Evolutionary conservation across 23 tunicate species (phyloP), one percentile per base, ranked within the genome.

Genomic region (Halocynthia roretzi): DNA sequence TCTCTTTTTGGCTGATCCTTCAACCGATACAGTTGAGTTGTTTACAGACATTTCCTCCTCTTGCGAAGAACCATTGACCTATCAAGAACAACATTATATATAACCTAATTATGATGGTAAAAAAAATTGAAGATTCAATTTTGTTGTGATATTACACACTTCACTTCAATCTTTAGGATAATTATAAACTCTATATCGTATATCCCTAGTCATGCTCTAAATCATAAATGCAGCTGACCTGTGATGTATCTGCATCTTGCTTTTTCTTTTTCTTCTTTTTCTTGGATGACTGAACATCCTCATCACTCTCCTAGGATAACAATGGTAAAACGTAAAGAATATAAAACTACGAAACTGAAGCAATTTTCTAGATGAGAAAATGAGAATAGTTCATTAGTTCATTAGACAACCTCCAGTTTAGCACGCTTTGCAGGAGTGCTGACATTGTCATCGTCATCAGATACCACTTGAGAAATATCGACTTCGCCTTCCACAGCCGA

Each of bases 261-360:
- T 76, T 75, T 74, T 92, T 92, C 71, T 92, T 92, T 62, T 86
- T 86, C 83, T 91, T 91, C 81, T 86, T 71, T 71, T 71, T 71
- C 76, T 71, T 71, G 12, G 70, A 65, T 65, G 22, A 20, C 70
- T 65, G 22, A 8, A 20, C 70, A 65, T 11, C 31, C 31, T 65
- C 70, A 8, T 48, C 6, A 6, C 19, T 48, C 5, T 65, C 70
- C 19, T 65, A 15, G 19, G 10, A 65, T 65, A 65, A 14, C 63
- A 58, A 58, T n/a, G 17, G 17, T 14, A 14, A 14, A n/a, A 58
- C 63, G 2, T 58, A 58, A 4, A 58, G 15, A 58, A 15, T 58
- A 1, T 58, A 58, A 58, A 58, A n/a, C 1, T n/a, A 14, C 4
- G 63, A 58, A n/a, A 58, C n/a, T 58, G 17, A 58, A 2, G 15